Base-by-base conservation (phyloP, 2,797 vertebrate genomes). In the Tapera naevia region DNA sequence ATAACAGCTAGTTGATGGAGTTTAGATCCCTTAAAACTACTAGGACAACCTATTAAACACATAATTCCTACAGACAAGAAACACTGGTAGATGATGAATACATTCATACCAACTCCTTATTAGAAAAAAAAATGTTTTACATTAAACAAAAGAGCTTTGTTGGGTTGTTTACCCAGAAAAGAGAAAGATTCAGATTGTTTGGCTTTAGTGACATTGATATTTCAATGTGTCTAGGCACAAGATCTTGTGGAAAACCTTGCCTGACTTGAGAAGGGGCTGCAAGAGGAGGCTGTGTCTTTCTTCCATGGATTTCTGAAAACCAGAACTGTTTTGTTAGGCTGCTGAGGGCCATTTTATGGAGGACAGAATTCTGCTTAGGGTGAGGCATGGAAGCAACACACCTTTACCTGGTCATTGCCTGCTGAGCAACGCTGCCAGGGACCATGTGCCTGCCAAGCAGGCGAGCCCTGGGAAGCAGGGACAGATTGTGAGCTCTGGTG, bases 401-500 rank as follows among this genome's bases (percentile, higher is more conserved):
- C 16, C 35, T 73, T 56, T 22, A 18, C 6, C 69, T 25, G 54
- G 13, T 27, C 37, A 9, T 54, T 2, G 45, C 53, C 21, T 6
- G 61, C 18, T 10, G 51, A 25, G 72, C 45, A 28, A 33, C 3
- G 0, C 46, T 32, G 53, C 16, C 27, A 9, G 25, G 37, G 10
- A 23, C 24, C 1, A 1, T 23, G 3, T 12, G 0, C 0, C 25
- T 17, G 35, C 53, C 48, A 5, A 0, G 5, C 61, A 4, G 25
- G 19, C 0, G 0, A 10, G n/a, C 10, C 58, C 48, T 6, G 11
- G 45, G 37, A 54, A 48, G 41, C 80, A 33, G 33, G 54, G 24
- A 19, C 1, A 1, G 17, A 8, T 8, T 2, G 3, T 1, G 13
- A 53, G 45, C 25, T 35, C 39, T 6, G 1, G 4, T 3, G 0